Evolutionary conservation across 1,140 invertebrate species (phyloP).

Genomic region (Drosophila sp.): DNA sequence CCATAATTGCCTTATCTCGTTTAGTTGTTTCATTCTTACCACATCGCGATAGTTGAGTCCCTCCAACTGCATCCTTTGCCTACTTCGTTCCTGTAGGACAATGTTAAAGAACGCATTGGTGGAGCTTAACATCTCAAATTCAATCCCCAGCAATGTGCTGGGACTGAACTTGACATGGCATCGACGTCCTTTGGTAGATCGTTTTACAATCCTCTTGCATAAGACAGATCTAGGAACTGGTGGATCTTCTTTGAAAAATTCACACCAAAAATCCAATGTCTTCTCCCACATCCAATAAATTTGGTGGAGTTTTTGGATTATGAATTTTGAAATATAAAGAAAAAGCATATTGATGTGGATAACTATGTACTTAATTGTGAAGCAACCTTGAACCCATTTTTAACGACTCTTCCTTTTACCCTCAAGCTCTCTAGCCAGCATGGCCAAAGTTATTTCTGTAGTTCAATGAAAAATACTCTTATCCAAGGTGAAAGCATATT

Average conservation of each 20-base stretch:
- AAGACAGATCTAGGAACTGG: neutral
- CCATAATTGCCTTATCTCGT: neutral
- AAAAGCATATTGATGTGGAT: neutral
- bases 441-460: slow-evolving; percentile 73
- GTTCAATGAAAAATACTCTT: slow-evolving; percentile 42
- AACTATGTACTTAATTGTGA: neutral
- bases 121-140: slow-evolving; percentile 5
- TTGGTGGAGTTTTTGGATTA: neutral
- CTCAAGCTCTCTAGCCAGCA: slow-evolving; percentile 19
- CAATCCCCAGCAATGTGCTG: slow-evolving; percentile 2
- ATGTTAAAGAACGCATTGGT: slow-evolving; percentile 24
- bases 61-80: neutral
- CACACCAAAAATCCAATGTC: slow-evolving; percentile 14
- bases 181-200: neutral
- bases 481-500: neutral
- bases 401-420: slow-evolving; percentile 33
- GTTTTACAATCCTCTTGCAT: neutral
- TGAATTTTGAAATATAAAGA: slow-evolving; percentile 15
- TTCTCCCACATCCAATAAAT: slow-evolving; percentile 26
- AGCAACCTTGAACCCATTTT: slow-evolving; percentile 71
- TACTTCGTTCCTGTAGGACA: neutral
- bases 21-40: neutral
- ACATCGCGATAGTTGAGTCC: slow-evolving; percentile 24
- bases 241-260: neutral
- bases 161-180: neutral